Conservation (phyloP, 2,888 invertebrate species). For the Phania funesta region DNA sequence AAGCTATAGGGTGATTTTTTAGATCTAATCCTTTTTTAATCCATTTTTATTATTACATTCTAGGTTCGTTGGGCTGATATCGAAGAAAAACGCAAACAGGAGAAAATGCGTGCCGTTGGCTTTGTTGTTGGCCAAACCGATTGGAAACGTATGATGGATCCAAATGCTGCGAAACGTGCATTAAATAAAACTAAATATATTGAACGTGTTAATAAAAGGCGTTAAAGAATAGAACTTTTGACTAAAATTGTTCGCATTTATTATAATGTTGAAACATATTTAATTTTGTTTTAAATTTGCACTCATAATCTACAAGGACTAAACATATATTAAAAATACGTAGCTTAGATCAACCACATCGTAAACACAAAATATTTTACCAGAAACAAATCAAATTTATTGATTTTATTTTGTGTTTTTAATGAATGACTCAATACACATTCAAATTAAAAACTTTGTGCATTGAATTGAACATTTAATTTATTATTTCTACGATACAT, state of each 20-base stretch:
- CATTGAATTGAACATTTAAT: too few relatives aligned
- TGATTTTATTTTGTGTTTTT: too few relatives aligned
- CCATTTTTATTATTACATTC: not conserved
- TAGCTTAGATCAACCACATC: not conserved
- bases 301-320: not conserved
- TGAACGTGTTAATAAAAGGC: conserved; percentile 82
- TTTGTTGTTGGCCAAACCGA: conserved; percentile 98
- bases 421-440: too few relatives aligned
- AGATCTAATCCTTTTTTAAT: not conserved
- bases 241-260: conserved; percentile 33
- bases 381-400: too few relatives aligned
- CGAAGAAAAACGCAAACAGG: conserved; percentile 94
- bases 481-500: too few relatives aligned
- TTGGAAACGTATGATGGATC: conserved; percentile 97
- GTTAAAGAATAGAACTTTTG: conserved; percentile 43
- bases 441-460: too few relatives aligned
- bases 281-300: conserved; percentile 54
- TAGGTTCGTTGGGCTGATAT: conserved; percentile 99
- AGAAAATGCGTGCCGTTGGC: conserved; percentile 96
- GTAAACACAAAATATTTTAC: not conserved
- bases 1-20: too few relatives aligned
- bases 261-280: conserved; percentile 56
- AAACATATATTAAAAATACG: not conserved
- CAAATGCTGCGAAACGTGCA: conserved; percentile 92
- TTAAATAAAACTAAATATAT: conserved; percentile 97